Evolutionary conservation across 2,888 invertebrate species (phyloP), one percentile per base, ranked within the genome.

Genomic region (Lissocephala sabroskyi): DNA sequence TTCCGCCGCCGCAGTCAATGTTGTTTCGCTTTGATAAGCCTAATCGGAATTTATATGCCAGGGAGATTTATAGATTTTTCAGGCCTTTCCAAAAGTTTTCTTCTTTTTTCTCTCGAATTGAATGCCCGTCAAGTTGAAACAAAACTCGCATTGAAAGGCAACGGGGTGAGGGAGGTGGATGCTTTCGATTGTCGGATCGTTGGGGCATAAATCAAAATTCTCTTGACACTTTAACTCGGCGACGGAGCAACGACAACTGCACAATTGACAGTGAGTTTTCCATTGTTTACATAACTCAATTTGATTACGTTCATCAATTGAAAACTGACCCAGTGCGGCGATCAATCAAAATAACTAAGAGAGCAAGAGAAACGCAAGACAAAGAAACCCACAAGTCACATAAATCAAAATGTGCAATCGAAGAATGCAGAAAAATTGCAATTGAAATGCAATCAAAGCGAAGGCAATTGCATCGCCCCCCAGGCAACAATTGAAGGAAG

Each of bases 1-100:
- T 45, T 48, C 48, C 49, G 53, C 10, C 13, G n/a, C n/a, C n/a
- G n/a, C n/a, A n/a, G n/a, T n/a, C n/a, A n/a, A n/a, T 40, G 28
- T 1, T 35, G 33, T 36, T 35, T 36, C 14, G 13, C 28, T 48
- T 44, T 52, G 74, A 74, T 67, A 54, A 52, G 49, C 59, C 58
- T 76, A 73, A 73, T 73, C 76, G 76, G 68, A 73, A 73, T 75
- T 73, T 71, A 71, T 71, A 57, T 51, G 54, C 54, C n/a, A n/a
- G n/a, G n/a, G n/a, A n/a, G n/a, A 62, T 39, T 23, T 37, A 28
- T 45, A 5, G 41, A 47, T 35, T 43, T 35, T 19, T 32, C 29
- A 5, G 23, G 23, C 23, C 7, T 23, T 23, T 23, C 7, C 23
- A 23, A 23, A 5, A 23, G 23, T 5, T 23, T 23, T 23, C 23